Evolutionary conservation across 2,888 invertebrate genomes (phyloP), one percentile per base, ranked within the genome.

Genomic region (Pyrrhosoma nymphula): DNA sequence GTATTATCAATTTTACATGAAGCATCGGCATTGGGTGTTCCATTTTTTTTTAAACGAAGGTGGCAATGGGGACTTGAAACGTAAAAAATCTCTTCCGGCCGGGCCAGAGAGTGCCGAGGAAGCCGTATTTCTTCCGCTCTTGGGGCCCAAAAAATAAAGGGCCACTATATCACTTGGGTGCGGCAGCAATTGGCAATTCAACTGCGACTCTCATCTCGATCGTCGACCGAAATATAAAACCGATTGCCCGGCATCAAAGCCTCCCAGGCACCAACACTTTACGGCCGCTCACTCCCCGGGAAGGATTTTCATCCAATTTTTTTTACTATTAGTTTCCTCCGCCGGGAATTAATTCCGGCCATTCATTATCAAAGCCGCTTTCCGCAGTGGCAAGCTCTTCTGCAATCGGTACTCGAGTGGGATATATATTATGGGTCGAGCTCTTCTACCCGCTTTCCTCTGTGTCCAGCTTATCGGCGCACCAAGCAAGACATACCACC

Each of bases 291-390:
- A 14, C 35, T 20, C 60, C 16, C 16, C 3, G 20, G 18, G 14
- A 82, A 82, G 35, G 26, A 47, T 89, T 89, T 89, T 89, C 23
- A 26, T 82, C 35, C 82, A 35, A 1, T 16, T 82, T n/a, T 93
- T 63, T 47, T 47, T 63, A 63, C 20, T 91, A 75, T 93, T 93
- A 26, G 89, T 89, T 69, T 93, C 39, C 30, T 93, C 47, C n/a
- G 47, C 30, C 20, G 63, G 93, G 93, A 93, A 93, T 93, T 93
- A 93, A 93, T 93, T 69, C 69, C 69, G 23, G 47, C 93, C 93
- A 93, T 93, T 93, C 93, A 69, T 93, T 93, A 69, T 93, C 93
- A 55, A 63, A 47, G 47, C 10, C 63, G 69, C 93, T 69, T 63
- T 69, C 47, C n/a, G 16, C 63, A 56, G 90, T 26, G 35, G 39